These are phyloP conservation scores for Tricholaema leucomelas DNA, from an alignment of 2,113 vertebrate genomes.

Conservation along the genomic window DNA sequence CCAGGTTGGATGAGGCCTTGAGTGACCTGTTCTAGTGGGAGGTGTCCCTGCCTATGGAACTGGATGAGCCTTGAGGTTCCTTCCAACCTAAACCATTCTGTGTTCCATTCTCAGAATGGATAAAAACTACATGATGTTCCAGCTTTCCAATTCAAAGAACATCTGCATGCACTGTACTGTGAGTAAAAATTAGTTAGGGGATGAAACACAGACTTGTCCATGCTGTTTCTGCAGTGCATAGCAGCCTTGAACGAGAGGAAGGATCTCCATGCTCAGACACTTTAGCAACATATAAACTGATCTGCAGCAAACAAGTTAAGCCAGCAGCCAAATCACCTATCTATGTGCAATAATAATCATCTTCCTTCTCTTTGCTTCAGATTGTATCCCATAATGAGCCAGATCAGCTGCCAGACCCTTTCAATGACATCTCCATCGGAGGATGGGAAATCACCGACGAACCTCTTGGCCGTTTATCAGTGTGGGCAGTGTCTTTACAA, in stretches of 20 bases:
- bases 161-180: not conserved
- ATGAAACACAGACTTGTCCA: not conserved
- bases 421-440: slow-evolving; percentile 92
- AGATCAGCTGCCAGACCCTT: slow-evolving; percentile 86
- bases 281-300: not conserved
- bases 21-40: too few species aligned
- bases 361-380: slow-evolving; percentile 67
- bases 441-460: slow-evolving; percentile 94
- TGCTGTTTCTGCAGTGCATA: not conserved
- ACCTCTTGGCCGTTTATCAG: slow-evolving; percentile 84
- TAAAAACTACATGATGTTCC: not conserved
- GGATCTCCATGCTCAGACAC: not conserved
- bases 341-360: not conserved
- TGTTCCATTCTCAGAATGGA: not conserved
- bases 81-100: too few species aligned
- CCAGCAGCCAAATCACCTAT: not conserved
- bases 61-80: too few species aligned
- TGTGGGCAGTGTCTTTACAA: slow-evolving; percentile 94
- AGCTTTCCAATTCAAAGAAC: not conserved
- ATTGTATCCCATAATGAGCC: slow-evolving; percentile 80
- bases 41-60: too few species aligned
- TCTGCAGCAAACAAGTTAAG: not conserved
- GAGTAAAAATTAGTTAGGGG: not conserved
- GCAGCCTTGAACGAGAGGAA: not conserved
- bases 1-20: too few species aligned